These are phyloP conservation scores for Empidonax traillii DNA, from an alignment of 2,113 vertebrate species.

Conservation along the genomic window DNA sequence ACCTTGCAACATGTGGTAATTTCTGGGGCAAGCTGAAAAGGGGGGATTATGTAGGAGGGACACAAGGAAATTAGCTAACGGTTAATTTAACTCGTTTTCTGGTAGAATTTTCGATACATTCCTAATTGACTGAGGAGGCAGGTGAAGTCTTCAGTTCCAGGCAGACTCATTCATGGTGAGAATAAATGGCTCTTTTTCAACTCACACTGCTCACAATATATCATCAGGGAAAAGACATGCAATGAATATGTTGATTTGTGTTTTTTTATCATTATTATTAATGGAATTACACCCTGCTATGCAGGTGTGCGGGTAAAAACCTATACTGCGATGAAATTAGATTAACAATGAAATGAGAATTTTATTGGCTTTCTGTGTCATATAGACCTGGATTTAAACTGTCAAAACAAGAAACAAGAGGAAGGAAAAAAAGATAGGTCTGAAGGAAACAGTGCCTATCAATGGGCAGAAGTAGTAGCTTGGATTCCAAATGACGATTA, in stretches of 20 bases:
- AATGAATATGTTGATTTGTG: slow-evolving; percentile 95
- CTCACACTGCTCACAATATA: slow-evolving; percentile 89
- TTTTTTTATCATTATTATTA: slow-evolving; percentile 82
- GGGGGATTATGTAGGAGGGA: slow-evolving; percentile 92
- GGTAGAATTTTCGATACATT: slow-evolving; percentile 97
- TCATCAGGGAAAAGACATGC: slow-evolving; percentile 89
- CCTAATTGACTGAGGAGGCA: slow-evolving; percentile 99
- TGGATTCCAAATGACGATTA: slow-evolving; percentile 38
- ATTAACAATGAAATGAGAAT: slow-evolving; percentile 83
- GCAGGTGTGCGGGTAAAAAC: slow-evolving; percentile 91
- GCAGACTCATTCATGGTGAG: slow-evolving; percentile 88
- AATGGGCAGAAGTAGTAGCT: slow-evolving; percentile 23
- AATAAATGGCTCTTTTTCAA: slow-evolving; percentile 94
- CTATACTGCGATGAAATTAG: slow-evolving; percentile 76
- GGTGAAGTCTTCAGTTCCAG: slow-evolving; percentile 95
- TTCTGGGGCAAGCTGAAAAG: slow-evolving; percentile 91
- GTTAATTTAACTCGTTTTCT: slow-evolving; percentile 99
- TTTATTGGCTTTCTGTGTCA: slow-evolving; percentile 73
- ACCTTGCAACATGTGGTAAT: slow-evolving; percentile 98
- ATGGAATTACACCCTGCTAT: slow-evolving; percentile 89
- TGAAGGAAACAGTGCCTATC: slow-evolving; percentile 56
- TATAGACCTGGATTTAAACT: slow-evolving; percentile 74
- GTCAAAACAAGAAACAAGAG: slow-evolving; percentile 77
- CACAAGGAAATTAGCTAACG: slow-evolving; percentile 95
- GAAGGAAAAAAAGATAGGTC: neutral